Evolutionary conservation across 1,140 invertebrate species (phyloP).

Genomic region (Drosophila ohnishii): DNA sequence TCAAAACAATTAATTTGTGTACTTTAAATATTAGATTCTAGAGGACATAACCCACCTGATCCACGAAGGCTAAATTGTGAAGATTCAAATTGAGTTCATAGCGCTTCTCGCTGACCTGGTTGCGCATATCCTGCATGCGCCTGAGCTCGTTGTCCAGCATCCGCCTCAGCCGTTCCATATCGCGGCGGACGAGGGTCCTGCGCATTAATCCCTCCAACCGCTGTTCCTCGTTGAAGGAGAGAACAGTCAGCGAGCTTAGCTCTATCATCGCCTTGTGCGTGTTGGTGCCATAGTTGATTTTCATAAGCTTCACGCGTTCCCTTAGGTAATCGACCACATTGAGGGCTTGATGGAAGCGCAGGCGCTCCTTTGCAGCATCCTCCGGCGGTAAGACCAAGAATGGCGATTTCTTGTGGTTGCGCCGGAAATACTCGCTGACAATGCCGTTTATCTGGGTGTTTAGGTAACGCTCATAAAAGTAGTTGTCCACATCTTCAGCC

Average conservation of each 20-base stretch:
- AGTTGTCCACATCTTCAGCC: background rate
- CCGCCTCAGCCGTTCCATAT: slow-evolving; percentile 30
- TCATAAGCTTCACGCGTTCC: slow-evolving; percentile 21
- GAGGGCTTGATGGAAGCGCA: slow-evolving; percentile 12
- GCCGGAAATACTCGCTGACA: slow-evolving; percentile 21
- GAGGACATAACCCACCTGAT: slow-evolving; percentile 4
- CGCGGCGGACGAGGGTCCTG: slow-evolving; percentile 14
- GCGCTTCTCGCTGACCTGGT: slow-evolving; percentile 38
- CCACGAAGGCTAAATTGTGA: slow-evolving; percentile 32
- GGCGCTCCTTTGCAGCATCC: background rate
- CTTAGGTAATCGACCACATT: slow-evolving; percentile 15
- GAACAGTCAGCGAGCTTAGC: slow-evolving; percentile 1
- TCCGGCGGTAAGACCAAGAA: background rate
- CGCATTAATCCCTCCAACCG: slow-evolving; percentile 26
- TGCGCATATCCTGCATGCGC: slow-evolving; percentile 31
- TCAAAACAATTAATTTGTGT: too few relatives aligned
- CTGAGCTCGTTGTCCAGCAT: slow-evolving; percentile 26
- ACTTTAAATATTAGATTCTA: background rate
- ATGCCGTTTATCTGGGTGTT: slow-evolving; percentile 1
- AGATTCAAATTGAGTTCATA: slow-evolving; percentile 38
- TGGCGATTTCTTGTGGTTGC: slow-evolving; percentile 12
- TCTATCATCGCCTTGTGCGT: slow-evolving; percentile 15
- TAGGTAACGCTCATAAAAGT: background rate
- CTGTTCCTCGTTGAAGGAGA: slow-evolving; percentile 28
- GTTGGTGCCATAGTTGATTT: slow-evolving; percentile 11